Conservation (phyloP, 2,888 invertebrate genomes). For the Altica lythri region DNA sequence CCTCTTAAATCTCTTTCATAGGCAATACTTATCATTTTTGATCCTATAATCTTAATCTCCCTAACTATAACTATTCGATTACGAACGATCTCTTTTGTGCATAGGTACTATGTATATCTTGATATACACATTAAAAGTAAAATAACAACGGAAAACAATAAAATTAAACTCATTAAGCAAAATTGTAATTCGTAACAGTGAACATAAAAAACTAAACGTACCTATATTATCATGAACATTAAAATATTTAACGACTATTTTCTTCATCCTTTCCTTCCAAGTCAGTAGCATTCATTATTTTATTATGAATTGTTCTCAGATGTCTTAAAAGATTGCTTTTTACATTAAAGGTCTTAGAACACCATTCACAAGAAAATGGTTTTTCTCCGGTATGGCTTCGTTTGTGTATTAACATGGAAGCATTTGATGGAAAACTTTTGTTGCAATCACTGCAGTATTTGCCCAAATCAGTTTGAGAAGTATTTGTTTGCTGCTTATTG, state of each 20-base stretch:
- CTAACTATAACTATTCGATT: no score
- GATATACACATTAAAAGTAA: no score
- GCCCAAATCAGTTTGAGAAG: not conserved
- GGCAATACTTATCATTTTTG: no score
- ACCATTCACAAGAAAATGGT: slow-evolving; percentile 74
- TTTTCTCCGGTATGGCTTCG: slow-evolving; percentile 76
- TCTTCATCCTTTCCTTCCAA: slow-evolving; percentile 36
- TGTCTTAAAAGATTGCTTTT: slow-evolving; percentile 77
- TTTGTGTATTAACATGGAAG: slow-evolving; percentile 78
- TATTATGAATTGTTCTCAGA: slow-evolving; percentile 75
- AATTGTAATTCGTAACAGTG: no score
- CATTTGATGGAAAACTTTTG: slow-evolving; percentile 77
- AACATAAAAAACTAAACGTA: not conserved
- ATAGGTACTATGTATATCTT: no score
- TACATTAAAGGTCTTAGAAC: slow-evolving; percentile 79
- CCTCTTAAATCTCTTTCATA: no score
- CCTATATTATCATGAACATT: not conserved
- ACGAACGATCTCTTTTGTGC: no score
- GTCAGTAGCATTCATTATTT: slow-evolving; percentile 60
- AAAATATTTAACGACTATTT: not conserved
- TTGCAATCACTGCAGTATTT: slow-evolving; percentile 67
- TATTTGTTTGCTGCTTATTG: no score
- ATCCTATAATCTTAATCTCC: no score
- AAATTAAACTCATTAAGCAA: no score
- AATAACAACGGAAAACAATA: no score